Conservation (phyloP, 2,888 invertebrate species). For the Drosophila suboccidentalis region DNA sequence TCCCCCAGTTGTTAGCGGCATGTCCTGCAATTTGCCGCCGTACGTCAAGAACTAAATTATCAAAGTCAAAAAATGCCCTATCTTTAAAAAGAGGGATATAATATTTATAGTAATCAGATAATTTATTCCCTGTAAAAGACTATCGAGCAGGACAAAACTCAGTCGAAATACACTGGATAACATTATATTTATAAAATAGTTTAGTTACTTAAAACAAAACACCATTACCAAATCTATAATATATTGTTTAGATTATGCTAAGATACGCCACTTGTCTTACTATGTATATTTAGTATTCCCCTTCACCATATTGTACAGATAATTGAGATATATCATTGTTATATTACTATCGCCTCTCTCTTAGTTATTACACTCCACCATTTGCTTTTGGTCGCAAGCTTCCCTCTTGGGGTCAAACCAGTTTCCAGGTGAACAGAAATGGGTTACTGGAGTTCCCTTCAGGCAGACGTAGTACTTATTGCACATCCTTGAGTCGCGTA, state of each 20-base stretch:
- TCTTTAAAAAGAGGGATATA: background rate
- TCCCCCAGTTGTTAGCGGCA: slow-evolving; percentile 37
- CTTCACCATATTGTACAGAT: slow-evolving; percentile 24
- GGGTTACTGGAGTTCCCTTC: slow-evolving; percentile 36
- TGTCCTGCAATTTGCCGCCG: slow-evolving; percentile 49
- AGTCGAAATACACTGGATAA: slow-evolving; percentile 17
- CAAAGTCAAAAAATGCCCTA: too few species aligned
- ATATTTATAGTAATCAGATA: slow-evolving; percentile 5
- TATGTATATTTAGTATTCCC: slow-evolving; percentile 20
- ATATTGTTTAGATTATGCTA: slow-evolving; percentile 5
- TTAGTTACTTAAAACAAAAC: slow-evolving; percentile 22
- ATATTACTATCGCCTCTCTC: background rate
- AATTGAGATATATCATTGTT: background rate
- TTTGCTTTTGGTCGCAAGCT: slow-evolving; percentile 35
- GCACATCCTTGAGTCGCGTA: slow-evolving; percentile 41
- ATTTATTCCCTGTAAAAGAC: slow-evolving; percentile 39
- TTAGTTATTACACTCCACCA: slow-evolving; percentile 31
- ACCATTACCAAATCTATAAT: slow-evolving; percentile 31
- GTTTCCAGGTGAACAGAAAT: slow-evolving; percentile 57
- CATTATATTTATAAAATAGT: background rate
- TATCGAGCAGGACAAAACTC: slow-evolving; percentile 1
- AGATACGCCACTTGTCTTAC: slow-evolving; percentile 33
- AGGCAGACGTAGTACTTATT: slow-evolving; percentile 64
- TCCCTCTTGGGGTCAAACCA: slow-evolving; percentile 56
- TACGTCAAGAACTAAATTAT: too few species aligned